These are phyloP conservation scores for Chinchilla lanigera DNA, from an alignment of 2,113 vertebrate genomes.

Conservation along the genomic window DNA sequence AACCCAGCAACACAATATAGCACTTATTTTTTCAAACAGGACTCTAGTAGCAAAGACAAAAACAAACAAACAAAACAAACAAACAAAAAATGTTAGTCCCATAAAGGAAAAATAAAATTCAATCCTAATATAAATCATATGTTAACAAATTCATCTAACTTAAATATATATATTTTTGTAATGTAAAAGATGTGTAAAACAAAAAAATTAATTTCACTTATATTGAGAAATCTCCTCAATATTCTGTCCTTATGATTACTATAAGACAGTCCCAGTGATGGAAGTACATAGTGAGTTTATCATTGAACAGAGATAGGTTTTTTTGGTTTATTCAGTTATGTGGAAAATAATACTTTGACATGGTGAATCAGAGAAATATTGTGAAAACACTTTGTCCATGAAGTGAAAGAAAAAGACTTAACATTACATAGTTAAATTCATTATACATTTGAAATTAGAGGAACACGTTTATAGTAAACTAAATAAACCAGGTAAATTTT, in stretches of 20 bases:
- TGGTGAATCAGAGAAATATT: background rate
- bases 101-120: background rate
- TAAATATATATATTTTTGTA: background rate
- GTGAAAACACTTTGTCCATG: background rate
- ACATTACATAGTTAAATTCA: background rate
- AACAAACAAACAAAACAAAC: too few relatives aligned
- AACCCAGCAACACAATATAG: background rate
- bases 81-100: background rate
- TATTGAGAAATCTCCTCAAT: background rate
- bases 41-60: background rate
- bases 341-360: background rate
- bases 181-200: background rate
- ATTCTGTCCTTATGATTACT: background rate
- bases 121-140: background rate
- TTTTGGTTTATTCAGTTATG: background rate
- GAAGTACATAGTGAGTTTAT: background rate
- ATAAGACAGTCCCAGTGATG: background rate
- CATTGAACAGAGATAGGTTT: background rate
- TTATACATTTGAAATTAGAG: background rate
- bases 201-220: background rate
- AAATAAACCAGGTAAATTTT: background rate
- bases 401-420: background rate
- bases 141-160: background rate
- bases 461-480: background rate
- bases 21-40: background rate